phyloP scores from a whole-genome alignment of 1,140 invertebrate species.

The Leguminivora glycinivorella region DNA sequence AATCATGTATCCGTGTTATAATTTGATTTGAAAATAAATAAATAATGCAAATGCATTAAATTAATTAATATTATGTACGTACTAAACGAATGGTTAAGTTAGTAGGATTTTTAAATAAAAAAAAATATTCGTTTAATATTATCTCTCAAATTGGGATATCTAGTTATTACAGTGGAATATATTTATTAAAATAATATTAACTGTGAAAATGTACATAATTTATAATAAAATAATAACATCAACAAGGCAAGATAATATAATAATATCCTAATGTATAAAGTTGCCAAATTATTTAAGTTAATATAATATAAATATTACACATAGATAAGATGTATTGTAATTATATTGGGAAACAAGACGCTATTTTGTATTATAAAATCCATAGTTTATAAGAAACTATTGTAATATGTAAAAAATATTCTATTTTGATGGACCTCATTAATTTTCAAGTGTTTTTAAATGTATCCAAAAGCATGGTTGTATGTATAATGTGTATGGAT shows the following conservation, averaged over 20 bases:
- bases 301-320: neutral
- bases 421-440: slow-evolving; percentile 3
- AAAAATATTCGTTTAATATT: too few relatives aligned
- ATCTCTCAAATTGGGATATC: too few relatives aligned
- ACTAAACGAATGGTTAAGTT: too few relatives aligned
- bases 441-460: neutral
- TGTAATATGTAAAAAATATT: slow-evolving; percentile 14
- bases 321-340: slow-evolving; percentile 37
- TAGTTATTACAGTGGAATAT: too few relatives aligned
- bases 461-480: neutral
- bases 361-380: slow-evolving; percentile 65
- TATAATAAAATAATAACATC: neutral
- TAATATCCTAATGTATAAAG: neutral
- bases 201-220: neutral
- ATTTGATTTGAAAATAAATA: neutral
- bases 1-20: neutral
- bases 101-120: too few relatives aligned
- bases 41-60: too few relatives aligned
- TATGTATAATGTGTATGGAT: neutral
- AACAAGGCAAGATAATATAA: neutral
- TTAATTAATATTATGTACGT: too few relatives aligned
- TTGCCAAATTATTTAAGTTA: neutral
- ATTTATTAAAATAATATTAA: neutral
- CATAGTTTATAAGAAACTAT: slow-evolving; percentile 33
- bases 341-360: slow-evolving; percentile 74